Conservation (phyloP, 2,113 vertebrate species). For the Chaetops frenatus region DNA sequence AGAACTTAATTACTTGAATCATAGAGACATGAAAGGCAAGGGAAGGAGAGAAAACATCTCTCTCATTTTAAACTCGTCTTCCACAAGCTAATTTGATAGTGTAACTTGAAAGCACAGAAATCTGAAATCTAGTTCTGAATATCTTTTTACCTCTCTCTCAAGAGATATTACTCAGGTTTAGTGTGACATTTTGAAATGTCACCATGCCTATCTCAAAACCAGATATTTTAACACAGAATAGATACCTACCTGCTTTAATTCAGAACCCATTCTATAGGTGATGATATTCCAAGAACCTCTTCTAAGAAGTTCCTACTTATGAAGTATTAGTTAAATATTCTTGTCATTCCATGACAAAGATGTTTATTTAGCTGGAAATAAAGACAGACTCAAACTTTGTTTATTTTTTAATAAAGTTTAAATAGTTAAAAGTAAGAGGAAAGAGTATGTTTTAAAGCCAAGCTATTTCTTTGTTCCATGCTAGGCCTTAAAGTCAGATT, state of each 20-base stretch:
- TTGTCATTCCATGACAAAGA: not conserved
- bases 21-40: not conserved
- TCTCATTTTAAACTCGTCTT: not conserved
- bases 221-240: not conserved
- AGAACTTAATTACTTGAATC: not conserved
- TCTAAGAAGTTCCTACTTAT: not conserved
- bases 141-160: not conserved
- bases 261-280: not conserved
- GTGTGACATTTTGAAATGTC: conserved; percentile 51
- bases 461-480: conserved; percentile 48
- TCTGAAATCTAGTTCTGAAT: conserved; percentile 20
- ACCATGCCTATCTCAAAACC: not conserved
- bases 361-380: conserved; percentile 31
- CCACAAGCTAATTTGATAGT: not conserved
- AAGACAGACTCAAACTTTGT: conserved; percentile 52
- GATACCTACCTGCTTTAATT: not conserved
- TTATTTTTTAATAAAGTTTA: conserved; percentile 67
- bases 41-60: not conserved
- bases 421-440: conserved; percentile 65
- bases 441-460: conserved; percentile 52
- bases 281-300: not conserved
- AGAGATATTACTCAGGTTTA: conserved; percentile 28
- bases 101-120: not conserved
- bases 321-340: not conserved
- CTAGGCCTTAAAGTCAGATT: conserved; percentile 9